Conservation (phyloP, 2,113 vertebrate genomes). For the Helogale parvula region DNA sequence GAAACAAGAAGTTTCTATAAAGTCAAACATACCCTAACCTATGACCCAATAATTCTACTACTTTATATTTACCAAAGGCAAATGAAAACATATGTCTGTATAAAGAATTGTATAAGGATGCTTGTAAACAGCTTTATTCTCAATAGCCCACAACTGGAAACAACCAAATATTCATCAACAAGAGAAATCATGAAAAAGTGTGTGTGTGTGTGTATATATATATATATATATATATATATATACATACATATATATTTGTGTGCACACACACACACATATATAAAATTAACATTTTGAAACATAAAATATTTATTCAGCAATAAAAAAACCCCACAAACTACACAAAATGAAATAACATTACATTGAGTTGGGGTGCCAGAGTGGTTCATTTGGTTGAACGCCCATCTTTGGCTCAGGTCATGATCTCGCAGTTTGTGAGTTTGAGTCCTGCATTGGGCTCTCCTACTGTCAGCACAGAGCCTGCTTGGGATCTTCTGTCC, state of each 20-base stretch:
- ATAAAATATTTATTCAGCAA: not conserved
- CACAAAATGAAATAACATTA: not conserved
- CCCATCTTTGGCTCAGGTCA: too few species aligned
- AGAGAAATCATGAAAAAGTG: not conserved
- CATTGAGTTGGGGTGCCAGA: too few species aligned
- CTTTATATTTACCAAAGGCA: not conserved
- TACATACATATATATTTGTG: too few species aligned
- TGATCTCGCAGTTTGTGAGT: too few species aligned
- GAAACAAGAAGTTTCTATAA: not conserved
- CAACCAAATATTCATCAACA: not conserved
- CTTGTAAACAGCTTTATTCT: not conserved
- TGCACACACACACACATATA: too few species aligned
- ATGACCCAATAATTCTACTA: not conserved
- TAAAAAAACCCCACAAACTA: not conserved
- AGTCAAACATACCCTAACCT: not conserved
- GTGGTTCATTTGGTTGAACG: too few species aligned
- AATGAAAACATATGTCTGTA: not conserved
- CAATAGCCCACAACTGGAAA: not conserved
- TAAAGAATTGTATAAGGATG: not conserved
- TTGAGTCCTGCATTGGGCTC: too few species aligned
- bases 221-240: too few species aligned
- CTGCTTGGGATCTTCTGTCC: too few species aligned
- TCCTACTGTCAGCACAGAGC: too few species aligned
- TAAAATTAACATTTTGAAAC: not conserved
- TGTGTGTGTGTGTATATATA: too few species aligned